Evolutionary conservation across 2,888 invertebrate genomes (phyloP), one percentile per base, ranked within the genome.

Genomic region (Napeogenes inachia): DNA sequence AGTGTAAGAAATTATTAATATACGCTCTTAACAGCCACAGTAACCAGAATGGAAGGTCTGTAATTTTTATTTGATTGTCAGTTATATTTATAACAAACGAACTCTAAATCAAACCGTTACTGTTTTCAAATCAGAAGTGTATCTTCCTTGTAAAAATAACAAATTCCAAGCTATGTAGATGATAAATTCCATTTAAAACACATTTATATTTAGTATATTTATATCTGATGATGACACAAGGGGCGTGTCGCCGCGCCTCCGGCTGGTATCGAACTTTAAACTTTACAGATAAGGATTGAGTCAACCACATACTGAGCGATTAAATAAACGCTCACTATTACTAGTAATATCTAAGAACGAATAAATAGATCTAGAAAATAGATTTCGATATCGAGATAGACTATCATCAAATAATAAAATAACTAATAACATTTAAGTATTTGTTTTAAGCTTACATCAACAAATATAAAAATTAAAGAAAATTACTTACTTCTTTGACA

Each of bases 401-500:
- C 21, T 21, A 21, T 21, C 21, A 21, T 21, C 21, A 30, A 30
- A n/a, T 8, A 10, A 50, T 50, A 21, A 6, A 30, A 21, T 21
- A 4, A 30, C 21, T 50, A 6, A 30, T 30, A 30, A 47, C 21
- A 3, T 47, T 13, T 13, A 47, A 13, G 8, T 30, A 21, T 2
- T 3, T 50, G 0, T 50, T 30, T 21, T 30, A 30, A 50, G n/a
- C 3, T 13, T 47, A 46, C 5, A n/a, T n/a, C n/a, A n/a, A 46
- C 46, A 13, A 13, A 6, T 6, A 38, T 6, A 45, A 12, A 33
- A 4, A 57, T 30, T 45, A 13, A 4, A 3, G 6, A 32, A 45
- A 45, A 12, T 13, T 6, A 79, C 87, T 80, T 70, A 87, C 88
- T 77, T 83, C 75, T 86, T 88, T 57, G 86, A 75, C 67, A 86